These are phyloP conservation scores for Microhierax caerulescens DNA, from an alignment of 2,797 vertebrate species.

Conservation along the genomic window DNA sequence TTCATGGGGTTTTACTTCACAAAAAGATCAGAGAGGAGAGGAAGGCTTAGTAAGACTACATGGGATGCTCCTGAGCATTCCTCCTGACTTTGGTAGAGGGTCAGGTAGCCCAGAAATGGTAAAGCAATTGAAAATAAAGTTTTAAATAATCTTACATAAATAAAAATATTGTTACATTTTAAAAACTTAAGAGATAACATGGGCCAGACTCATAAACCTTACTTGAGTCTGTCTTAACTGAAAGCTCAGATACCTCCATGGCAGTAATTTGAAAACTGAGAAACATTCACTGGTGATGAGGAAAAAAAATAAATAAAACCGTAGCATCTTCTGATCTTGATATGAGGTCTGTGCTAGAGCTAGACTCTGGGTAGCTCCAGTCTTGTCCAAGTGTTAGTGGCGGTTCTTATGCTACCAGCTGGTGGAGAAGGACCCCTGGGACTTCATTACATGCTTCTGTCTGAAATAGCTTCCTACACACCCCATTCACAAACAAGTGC, in stretches of 20 bases:
- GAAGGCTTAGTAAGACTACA: not conserved
- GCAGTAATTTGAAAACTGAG: not conserved
- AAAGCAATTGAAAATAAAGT: not conserved
- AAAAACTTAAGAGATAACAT: not conserved
- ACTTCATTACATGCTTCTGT: not conserved
- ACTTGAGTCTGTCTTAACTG: not conserved
- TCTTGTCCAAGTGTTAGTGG: not conserved
- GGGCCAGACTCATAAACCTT: not conserved
- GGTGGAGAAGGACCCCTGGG: not conserved
- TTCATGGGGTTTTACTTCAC: not conserved
- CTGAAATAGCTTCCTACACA: not conserved
- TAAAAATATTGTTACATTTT: not conserved
- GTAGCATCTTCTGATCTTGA: not conserved
- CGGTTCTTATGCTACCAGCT: not conserved
- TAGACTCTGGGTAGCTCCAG: not conserved
- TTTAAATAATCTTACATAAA: not conserved
- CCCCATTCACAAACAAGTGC: not conserved
- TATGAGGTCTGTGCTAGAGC: not conserved
- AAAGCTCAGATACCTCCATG: not conserved
- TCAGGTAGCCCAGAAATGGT: not conserved
- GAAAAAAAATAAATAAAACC: not conserved
- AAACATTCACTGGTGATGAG: not conserved
- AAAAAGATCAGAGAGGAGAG: not conserved
- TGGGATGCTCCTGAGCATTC: not conserved
- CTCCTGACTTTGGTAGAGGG: not conserved